Conservation (phyloP, 2,113 vertebrate species). For the Sander vitreus region DNA sequence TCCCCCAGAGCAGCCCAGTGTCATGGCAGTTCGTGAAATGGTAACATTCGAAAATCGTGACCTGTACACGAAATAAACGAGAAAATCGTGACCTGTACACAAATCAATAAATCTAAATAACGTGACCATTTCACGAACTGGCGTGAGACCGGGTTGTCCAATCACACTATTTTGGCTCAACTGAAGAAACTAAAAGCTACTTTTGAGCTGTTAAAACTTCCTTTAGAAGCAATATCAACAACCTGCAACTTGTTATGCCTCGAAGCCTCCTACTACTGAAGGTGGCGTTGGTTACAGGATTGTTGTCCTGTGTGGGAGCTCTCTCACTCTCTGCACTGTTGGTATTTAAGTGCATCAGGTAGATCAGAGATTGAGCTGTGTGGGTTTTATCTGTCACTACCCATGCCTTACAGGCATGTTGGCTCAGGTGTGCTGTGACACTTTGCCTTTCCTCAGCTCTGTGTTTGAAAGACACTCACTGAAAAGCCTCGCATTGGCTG, state of each 20-base stretch:
- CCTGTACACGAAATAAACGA: too few species aligned
- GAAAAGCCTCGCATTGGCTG: conserved; percentile 9
- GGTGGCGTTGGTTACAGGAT: conserved; percentile 37
- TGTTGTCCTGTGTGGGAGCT: conserved; percentile 54
- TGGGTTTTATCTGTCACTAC: conserved; percentile 61
- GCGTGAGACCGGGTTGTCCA: background rate
- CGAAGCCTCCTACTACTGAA: conserved; percentile 52
- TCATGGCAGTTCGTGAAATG: too few species aligned
- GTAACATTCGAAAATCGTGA: too few species aligned
- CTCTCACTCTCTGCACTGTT: conserved; percentile 25
- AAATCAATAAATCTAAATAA: too few species aligned
- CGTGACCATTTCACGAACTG: too few species aligned
- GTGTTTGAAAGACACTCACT: conserved; percentile 22
- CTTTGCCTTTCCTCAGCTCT: conserved; percentile 10
- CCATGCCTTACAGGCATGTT: conserved; percentile 19
- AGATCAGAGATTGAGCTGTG: conserved; percentile 51
- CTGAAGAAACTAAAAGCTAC: conserved; percentile 11
- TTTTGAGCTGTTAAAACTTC: conserved; percentile 3
- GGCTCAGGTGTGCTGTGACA: conserved; percentile 32
- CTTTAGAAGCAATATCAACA: conserved; percentile 10
- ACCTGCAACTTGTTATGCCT: conserved; percentile 2
- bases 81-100: too few species aligned
- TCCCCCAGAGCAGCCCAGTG: too few species aligned
- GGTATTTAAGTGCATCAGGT: conserved; percentile 43
- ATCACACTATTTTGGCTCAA: background rate